These are phyloP conservation scores for Elephantulus edwardii DNA, from an alignment of 2,113 vertebrate genomes.

Conservation along the genomic window DNA sequence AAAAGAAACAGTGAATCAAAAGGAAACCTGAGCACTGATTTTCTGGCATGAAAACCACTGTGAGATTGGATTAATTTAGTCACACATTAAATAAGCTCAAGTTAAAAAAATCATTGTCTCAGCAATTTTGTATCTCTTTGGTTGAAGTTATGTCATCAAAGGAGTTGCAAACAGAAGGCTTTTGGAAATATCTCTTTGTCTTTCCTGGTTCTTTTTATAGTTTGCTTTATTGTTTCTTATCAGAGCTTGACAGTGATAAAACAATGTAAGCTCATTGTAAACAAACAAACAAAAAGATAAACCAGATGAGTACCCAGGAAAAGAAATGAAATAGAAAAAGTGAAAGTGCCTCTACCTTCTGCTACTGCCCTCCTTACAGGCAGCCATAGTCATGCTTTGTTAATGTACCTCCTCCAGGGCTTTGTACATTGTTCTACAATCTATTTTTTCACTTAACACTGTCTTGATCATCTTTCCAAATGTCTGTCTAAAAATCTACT, in stretches of 20 bases:
- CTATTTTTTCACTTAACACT: constrained; percentile 9
- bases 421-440: constrained; percentile 5
- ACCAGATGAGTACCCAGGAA: no score
- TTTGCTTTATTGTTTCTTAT: background rate
- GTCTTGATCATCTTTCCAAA: constrained; percentile 22
- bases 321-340: background rate
- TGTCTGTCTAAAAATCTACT: background rate
- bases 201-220: background rate
- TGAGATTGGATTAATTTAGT: constrained; percentile 12
- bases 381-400: constrained; percentile 1
- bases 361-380: background rate
- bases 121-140: background rate
- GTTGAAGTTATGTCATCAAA: constrained; percentile 10
- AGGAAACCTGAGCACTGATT: background rate
- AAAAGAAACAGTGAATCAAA: constrained; percentile 1
- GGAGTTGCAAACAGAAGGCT: background rate
- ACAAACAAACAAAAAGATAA: background rate
- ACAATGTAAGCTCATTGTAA: background rate
- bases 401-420: background rate
- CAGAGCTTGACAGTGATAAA: background rate
- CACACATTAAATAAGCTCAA: constrained; percentile 39
- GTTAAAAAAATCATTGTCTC: constrained; percentile 19
- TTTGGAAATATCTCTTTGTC: constrained; percentile 7
- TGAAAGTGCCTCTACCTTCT: background rate
- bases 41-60: constrained; percentile 17